These are phyloP conservation scores for Ariolimax columbianus DNA, from an alignment of 2,888 invertebrate species.

Conservation along the genomic window DNA sequence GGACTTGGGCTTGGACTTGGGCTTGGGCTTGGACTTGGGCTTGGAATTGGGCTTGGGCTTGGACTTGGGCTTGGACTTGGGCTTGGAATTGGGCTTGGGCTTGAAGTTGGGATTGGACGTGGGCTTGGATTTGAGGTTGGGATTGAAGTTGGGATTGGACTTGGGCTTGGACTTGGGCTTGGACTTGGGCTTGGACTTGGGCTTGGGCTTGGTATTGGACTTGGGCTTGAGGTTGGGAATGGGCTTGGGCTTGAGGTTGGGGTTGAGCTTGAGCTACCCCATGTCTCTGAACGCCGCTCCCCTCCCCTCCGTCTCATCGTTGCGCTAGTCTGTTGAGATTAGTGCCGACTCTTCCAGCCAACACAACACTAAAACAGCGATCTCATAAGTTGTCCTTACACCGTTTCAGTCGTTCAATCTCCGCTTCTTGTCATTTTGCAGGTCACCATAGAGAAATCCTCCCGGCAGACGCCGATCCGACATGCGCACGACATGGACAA, in stretches of 20 bases:
- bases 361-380: too few relatives aligned
- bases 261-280: background rate
- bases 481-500: too few relatives aligned
- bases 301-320: too few relatives aligned
- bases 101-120: background rate
- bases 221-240: background rate
- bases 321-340: too few relatives aligned
- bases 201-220: background rate
- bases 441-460: too few relatives aligned
- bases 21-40: conserved; percentile 62
- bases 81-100: conserved; percentile 51
- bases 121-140: background rate
- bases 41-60: background rate
- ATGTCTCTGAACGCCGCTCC: too few relatives aligned
- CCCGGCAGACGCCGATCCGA: too few relatives aligned
- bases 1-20: conserved; percentile 44
- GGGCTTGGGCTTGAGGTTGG: background rate
- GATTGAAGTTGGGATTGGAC: background rate
- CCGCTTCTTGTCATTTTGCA: too few relatives aligned
- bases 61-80: background rate
- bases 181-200: background rate
- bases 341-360: too few relatives aligned
- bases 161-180: background rate
- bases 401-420: too few relatives aligned
- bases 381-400: too few relatives aligned